phyloP scores from a whole-genome alignment of 2,113 vertebrate genomes.

The Chionis minor region DNA sequence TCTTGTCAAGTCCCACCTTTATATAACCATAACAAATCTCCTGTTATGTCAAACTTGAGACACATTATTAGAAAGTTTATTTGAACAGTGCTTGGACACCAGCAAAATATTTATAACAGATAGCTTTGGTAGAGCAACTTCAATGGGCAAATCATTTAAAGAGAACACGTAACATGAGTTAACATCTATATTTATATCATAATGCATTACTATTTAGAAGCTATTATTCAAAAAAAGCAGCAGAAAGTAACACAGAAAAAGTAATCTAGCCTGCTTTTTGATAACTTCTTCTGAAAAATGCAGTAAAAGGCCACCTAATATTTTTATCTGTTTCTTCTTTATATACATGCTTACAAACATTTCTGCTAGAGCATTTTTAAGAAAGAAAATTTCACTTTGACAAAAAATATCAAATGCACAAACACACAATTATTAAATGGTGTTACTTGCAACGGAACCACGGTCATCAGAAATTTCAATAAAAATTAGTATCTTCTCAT shows the following conservation, averaged over 20 bases:
- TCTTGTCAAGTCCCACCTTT: constrained; percentile 20
- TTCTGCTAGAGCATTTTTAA: background rate
- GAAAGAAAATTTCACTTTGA: background rate
- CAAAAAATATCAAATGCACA: background rate
- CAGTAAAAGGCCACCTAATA: background rate
- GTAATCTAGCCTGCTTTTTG: background rate
- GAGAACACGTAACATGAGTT: background rate
- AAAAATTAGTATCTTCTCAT: background rate
- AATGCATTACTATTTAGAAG: background rate
- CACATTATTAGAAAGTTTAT: constrained; percentile 63
- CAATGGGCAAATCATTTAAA: constrained; percentile 10
- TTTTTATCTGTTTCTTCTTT: background rate
- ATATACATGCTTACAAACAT: background rate
- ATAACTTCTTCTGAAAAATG: background rate
- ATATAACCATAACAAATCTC: constrained; percentile 47
- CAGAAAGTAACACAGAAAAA: background rate
- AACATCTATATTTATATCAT: background rate
- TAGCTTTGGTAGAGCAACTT: constrained; percentile 9
- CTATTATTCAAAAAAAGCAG: background rate
- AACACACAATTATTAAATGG: background rate
- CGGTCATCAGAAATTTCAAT: background rate
- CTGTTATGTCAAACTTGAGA: constrained; percentile 40
- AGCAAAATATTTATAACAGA: constrained; percentile 66
- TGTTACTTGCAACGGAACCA: background rate
- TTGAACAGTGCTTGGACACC: constrained; percentile 59